Percentiles rank a stretch among this genome's conserved stretches.
Conservation (phyloP, 2,797 vertebrate species). For the Anabas testudineus region DNA sequence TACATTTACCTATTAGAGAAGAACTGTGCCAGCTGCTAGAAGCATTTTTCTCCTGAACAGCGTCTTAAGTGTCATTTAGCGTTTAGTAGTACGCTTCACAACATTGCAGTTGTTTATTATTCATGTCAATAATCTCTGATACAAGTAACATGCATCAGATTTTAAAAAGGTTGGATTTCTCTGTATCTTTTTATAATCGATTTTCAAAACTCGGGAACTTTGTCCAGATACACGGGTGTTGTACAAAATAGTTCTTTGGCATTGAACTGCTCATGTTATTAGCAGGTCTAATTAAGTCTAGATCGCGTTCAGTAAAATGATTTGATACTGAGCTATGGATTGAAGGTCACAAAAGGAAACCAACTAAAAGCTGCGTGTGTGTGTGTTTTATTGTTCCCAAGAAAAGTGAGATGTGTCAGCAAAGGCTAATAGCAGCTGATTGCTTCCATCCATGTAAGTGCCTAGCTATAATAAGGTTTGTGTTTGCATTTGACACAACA, state of each 20-base stretch:
- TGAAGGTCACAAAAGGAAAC: conserved; percentile 52
- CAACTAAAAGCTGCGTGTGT: conserved; percentile 38
- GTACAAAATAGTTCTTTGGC: conserved; percentile 50
- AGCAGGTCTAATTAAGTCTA: conserved; percentile 56
- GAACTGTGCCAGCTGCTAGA: conserved; percentile 22
- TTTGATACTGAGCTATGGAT: conserved; percentile 46
- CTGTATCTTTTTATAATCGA: background rate
- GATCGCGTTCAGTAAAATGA: conserved; percentile 42
- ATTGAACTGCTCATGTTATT: conserved; percentile 15
- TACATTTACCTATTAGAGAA: conserved; percentile 63
- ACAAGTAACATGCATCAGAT: conserved; percentile 9
- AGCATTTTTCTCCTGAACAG: conserved; percentile 13
- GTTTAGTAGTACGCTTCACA: background rate
- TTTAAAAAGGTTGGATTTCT: conserved; percentile 7
- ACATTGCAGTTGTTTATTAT: background rate
- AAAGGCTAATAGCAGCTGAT: conserved; percentile 73
- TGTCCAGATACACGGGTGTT: conserved; percentile 26
- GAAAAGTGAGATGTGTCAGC: conserved; percentile 67
- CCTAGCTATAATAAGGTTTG: conserved; percentile 56
- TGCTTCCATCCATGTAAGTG: conserved; percentile 74
- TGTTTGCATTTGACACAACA: conserved; percentile 72
- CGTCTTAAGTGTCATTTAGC: background rate
- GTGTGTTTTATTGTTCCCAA: conserved; percentile 57
- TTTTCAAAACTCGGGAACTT: conserved; percentile 19
- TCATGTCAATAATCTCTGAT: background rate